Conservation (phyloP, 1,140 invertebrate species). For the Leptestheria dahalacensis region DNA sequence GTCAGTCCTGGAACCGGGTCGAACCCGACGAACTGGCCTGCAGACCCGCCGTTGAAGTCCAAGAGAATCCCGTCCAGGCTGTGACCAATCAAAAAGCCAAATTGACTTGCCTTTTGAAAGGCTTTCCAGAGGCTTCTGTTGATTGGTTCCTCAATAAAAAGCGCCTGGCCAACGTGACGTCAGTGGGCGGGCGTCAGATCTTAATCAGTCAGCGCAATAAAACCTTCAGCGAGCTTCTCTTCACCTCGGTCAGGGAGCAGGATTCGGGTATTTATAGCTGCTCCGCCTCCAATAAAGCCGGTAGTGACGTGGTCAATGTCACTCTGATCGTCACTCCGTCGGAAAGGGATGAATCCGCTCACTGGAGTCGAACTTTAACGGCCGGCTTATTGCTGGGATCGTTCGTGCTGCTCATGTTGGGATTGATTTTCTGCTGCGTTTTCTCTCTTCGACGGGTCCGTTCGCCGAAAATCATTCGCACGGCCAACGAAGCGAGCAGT, state of each 20-base stretch:
- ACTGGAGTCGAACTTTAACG: background rate
- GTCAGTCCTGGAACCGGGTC: constrained; percentile 52
- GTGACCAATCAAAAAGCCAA: constrained; percentile 55
- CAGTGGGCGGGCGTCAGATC: background rate
- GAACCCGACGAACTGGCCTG: constrained; percentile 66
- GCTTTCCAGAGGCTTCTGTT: constrained; percentile 47
- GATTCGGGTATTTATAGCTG: constrained; percentile 15
- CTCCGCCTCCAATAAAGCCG: constrained; percentile 9
- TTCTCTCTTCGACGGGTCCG: constrained; percentile 7
- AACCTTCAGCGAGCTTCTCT: constrained; percentile 9
- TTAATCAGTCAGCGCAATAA: constrained; percentile 3
- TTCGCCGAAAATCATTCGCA: background rate
- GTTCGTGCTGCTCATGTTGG: background rate
- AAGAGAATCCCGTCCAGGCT: constrained; percentile 18
- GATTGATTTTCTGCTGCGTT: constrained; percentile 5
- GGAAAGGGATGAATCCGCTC: background rate
- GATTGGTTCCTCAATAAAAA: constrained; percentile 36
- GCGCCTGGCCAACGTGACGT: constrained; percentile 24
- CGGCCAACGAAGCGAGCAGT: background rate
- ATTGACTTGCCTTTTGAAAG: constrained; percentile 49
- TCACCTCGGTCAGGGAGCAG: constrained; percentile 1
- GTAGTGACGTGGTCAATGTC: constrained; percentile 5
- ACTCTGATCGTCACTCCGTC: background rate
- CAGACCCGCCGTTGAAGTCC: constrained; percentile 33
- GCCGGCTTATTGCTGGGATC: background rate